A percentile compares a stretch with the other conserved stretches of the same genome.
phyloP scores from a whole-genome alignment of 2,113 vertebrate genomes.

The Alligator mississippiensis region DNA sequence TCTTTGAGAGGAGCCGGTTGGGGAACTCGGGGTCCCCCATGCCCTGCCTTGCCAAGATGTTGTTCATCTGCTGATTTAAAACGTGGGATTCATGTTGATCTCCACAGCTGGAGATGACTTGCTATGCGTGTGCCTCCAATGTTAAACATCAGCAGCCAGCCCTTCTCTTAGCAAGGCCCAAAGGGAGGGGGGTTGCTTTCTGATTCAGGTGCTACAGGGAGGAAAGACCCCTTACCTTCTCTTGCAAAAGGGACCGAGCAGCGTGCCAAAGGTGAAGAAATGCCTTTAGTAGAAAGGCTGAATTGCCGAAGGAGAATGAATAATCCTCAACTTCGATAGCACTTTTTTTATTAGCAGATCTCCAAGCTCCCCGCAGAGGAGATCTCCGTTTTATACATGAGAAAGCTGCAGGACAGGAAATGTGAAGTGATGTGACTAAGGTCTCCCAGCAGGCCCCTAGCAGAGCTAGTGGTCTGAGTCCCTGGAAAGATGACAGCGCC shows the following conservation, averaged over 20 bases:
- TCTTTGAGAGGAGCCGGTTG: background rate
- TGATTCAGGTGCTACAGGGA: background rate
- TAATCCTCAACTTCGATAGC: background rate
- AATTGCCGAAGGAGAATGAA: background rate
- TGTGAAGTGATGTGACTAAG: background rate
- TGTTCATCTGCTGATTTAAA: background rate
- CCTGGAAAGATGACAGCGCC: background rate
- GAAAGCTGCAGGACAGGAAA: background rate
- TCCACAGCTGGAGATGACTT: background rate
- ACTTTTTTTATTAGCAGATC: background rate
- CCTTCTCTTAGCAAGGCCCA: background rate
- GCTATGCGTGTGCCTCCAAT: background rate
- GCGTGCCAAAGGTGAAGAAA: background rate
- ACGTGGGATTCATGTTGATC: background rate
- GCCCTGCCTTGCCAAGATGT: background rate
- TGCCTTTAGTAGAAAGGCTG: background rate
- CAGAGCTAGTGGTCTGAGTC: background rate
- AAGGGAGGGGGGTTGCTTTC: background rate
- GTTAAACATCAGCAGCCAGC: background rate
- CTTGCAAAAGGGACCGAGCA: background rate
- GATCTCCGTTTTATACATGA: background rate
- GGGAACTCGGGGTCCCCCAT: background rate
- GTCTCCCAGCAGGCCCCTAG: too few relatives aligned
- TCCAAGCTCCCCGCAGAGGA: background rate
- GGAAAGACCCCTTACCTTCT: background rate